phyloP scores from a whole-genome alignment of 1,140 invertebrate genomes.

The Cydia splendana region DNA sequence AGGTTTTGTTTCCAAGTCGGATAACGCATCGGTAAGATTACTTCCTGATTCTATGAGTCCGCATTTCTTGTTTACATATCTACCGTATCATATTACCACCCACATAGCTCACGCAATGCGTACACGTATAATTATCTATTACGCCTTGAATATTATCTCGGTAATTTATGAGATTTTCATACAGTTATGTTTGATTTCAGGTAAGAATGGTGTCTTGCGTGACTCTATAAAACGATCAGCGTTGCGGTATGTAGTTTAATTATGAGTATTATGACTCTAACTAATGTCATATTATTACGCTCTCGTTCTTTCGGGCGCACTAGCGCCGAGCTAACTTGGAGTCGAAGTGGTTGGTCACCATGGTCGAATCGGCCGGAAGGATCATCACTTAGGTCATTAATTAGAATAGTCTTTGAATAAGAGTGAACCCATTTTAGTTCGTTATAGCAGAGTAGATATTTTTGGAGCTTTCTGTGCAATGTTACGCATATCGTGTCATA shows the following conservation, averaged over 20 bases:
- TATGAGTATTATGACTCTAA: not conserved
- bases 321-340: no score
- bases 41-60: not conserved
- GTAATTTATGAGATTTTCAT: not conserved
- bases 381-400: no score
- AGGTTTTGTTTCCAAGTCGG: not conserved
- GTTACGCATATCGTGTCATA: constrained; percentile 7
- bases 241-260: not conserved
- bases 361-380: no score
- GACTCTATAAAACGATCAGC: not conserved
- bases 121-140: not conserved
- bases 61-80: not conserved
- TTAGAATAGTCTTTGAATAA: no score
- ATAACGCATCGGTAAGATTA: not conserved
- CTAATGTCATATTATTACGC: no score
- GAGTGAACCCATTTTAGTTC: no score
- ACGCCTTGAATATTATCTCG: not conserved
- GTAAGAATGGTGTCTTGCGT: not conserved
- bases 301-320: no score
- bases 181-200: constrained; percentile 16
- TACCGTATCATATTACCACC: not conserved
- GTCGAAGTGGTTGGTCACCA: no score
- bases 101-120: constrained; percentile 17
- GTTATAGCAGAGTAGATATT: not conserved
- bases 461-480: not conserved